phyloP scores from a whole-genome alignment of 2,113 vertebrate genomes.

The Actenoides lindsayi region DNA sequence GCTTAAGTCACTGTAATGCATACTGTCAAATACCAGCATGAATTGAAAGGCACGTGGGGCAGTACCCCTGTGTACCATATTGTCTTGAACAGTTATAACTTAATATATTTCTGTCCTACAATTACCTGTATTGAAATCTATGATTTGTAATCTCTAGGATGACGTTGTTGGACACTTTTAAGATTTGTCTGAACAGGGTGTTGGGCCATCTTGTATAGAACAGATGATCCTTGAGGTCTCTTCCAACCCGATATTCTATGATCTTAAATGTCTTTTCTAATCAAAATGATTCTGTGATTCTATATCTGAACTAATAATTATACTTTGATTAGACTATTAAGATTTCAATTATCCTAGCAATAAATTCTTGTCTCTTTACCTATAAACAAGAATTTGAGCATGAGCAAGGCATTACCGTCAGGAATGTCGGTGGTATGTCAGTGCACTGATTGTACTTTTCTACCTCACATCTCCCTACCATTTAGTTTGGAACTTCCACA shows the following conservation, averaged over 20 bases:
- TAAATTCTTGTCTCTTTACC: neutral
- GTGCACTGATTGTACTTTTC: neutral
- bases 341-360: neutral
- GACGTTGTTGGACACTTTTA: neutral
- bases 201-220: neutral
- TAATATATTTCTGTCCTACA: neutral
- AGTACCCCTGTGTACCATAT: neutral
- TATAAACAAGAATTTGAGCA: neutral
- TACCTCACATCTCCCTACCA: neutral
- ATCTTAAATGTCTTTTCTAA: too few relatives aligned
- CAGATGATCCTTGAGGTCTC: neutral
- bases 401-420: neutral
- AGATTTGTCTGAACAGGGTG: neutral
- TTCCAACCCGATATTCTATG: neutral
- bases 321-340: neutral
- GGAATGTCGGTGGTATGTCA: neutral
- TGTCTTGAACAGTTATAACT: neutral
- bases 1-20: neutral
- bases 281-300: neutral
- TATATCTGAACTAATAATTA: neutral
- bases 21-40: neutral
- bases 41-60: neutral
- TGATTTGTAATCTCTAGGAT: neutral
- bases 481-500: neutral
- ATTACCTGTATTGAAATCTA: neutral